Evolutionary conservation across 30 jellyfish, hydroid and myxozoan genomes (phyloP).

Genomic region (Aurelia sp.): DNA sequence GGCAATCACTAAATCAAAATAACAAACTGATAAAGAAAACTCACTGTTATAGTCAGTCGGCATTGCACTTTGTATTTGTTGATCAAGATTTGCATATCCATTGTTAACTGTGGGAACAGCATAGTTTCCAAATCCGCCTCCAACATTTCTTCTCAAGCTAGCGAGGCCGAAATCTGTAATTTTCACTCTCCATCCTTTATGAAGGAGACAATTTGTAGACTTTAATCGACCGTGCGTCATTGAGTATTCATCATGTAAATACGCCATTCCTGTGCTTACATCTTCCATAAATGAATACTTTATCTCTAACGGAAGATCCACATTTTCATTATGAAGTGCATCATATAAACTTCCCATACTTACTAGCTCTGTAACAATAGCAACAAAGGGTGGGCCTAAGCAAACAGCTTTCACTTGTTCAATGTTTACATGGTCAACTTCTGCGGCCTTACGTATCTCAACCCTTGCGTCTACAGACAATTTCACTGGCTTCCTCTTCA

Average conservation of each 20-base stretch:
- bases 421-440: conserved; percentile 73
- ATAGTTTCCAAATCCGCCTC: background rate
- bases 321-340: conserved; percentile 73
- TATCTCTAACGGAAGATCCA: conserved; percentile 85
- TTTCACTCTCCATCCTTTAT: conserved; percentile 95
- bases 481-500: conserved; percentile 70
- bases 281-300: conserved; percentile 88
- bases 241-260: conserved; percentile 66
- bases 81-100: background rate
- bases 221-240: conserved; percentile 90
- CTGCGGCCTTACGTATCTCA: conserved; percentile 69
- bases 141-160: conserved; percentile 44
- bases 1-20: too few relatives aligned
- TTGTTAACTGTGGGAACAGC: background rate
- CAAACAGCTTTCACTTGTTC: conserved; percentile 80
- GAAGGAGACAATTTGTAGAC: conserved; percentile 91
- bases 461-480: conserved; percentile 72
- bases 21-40: background rate
- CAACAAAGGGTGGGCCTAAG: conserved; percentile 80
- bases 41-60: conserved; percentile 51
- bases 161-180: conserved; percentile 84
- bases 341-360: conserved; percentile 94
- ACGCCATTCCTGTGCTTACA: conserved; percentile 92
- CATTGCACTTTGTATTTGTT: conserved; percentile 28
- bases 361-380: conserved; percentile 77